Conservation (phyloP, 2,113 vertebrate genomes). For the Probosciger aterrimus region DNA sequence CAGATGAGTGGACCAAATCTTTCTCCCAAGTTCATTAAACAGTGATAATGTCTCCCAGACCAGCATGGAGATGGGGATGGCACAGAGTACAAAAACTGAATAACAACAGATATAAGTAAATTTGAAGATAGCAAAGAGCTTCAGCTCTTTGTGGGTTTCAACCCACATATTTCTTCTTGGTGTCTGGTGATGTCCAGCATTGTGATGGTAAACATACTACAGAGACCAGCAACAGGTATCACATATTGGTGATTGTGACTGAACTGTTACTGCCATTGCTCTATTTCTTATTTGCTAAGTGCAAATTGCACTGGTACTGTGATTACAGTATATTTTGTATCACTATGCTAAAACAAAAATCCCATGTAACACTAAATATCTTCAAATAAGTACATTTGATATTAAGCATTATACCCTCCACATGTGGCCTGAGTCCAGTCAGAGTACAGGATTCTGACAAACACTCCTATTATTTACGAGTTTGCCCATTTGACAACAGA, state of each 20-base stretch:
- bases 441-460: not conserved
- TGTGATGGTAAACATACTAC: not conserved
- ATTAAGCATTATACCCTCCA: not conserved
- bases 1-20: not conserved
- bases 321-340: not conserved
- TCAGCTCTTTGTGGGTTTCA: not conserved
- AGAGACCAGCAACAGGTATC: not conserved
- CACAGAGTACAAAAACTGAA: not conserved
- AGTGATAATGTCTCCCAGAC: not conserved
- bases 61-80: not conserved
- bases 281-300: not conserved
- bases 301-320: not conserved
- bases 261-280: not conserved
- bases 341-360: not conserved
- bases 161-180: not conserved
- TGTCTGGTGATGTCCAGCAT: not conserved
- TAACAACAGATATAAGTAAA: not conserved
- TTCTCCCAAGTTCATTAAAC: not conserved
- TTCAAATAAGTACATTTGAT: not conserved
- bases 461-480: not conserved
- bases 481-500: not conserved
- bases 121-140: not conserved
- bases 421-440: not conserved
- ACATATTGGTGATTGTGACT: rapidly evolving
- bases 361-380: rapidly evolving